These are phyloP conservation scores for Epirrhoe tristata DNA, from an alignment of 2,888 invertebrate species.

Conservation along the genomic window DNA sequence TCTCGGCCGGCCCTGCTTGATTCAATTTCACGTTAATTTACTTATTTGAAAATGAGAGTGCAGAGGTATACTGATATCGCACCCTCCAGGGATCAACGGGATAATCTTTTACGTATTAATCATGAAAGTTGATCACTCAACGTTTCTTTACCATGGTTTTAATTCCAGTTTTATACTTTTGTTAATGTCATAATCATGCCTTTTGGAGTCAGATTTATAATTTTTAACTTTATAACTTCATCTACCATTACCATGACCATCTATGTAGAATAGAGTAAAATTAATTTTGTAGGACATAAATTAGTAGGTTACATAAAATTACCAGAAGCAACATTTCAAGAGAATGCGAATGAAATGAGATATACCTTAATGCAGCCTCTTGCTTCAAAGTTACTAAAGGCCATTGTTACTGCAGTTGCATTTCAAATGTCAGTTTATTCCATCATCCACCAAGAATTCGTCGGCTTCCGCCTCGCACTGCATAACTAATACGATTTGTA, in stretches of 20 bases:
- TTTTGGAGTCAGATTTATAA: no score
- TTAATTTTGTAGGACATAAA: no score
- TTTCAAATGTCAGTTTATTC: constrained; percentile 34
- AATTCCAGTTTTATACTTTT: constrained; percentile 46
- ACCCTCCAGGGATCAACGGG: constrained; percentile 65
- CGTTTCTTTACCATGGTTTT: constrained; percentile 45
- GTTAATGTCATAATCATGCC: not conserved
- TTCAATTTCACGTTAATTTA: constrained; percentile 82
- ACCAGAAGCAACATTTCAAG: not conserved
- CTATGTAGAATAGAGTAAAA: no score
- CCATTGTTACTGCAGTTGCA: constrained; percentile 22
- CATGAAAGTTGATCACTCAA: constrained; percentile 50
- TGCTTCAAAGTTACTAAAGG: not conserved
- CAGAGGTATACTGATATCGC: constrained; percentile 65
- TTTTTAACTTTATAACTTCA: no score
- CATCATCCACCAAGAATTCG: constrained; percentile 10
- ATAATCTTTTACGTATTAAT: constrained; percentile 75
- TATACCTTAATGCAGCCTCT: not conserved
- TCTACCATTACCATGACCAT: no score
- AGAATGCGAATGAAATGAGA: not conserved
- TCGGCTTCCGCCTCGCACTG: constrained; percentile 11
- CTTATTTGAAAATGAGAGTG: constrained; percentile 78
- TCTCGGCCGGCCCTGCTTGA: constrained; percentile 77
- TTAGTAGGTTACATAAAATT: no score
- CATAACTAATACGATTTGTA: not conserved